Conservation (phyloP, 1,140 invertebrate genomes). For the Harpegnathos saltator region DNA sequence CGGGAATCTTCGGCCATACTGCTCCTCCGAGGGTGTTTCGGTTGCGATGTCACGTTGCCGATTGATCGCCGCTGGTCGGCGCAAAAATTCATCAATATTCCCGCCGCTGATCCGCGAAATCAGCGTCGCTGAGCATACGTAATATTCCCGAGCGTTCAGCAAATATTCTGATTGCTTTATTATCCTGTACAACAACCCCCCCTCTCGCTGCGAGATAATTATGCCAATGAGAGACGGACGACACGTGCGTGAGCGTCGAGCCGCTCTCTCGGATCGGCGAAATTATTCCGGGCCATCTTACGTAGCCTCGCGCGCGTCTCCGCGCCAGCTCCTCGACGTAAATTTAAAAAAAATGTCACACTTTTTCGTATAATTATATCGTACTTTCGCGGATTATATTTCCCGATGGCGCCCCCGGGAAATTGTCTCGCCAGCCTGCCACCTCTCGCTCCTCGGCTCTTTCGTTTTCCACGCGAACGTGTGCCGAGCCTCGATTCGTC, state of each 20-base stretch:
- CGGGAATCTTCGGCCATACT: not conserved
- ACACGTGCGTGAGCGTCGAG: not conserved
- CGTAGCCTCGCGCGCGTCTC: not conserved
- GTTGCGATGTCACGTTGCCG: not conserved
- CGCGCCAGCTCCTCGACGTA: not conserved
- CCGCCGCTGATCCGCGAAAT: not conserved
- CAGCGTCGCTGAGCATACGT: not conserved
- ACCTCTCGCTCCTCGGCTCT: not conserved
- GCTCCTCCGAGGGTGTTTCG: too few relatives aligned
- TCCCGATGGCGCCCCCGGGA: not conserved
- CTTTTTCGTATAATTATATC: not conserved
- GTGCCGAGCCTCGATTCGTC: not conserved
- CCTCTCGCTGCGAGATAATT: not conserved
- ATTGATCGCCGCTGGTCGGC: not conserved
- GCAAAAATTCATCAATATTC: not conserved
- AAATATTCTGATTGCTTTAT: not conserved
- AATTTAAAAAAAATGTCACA: slow-evolving; percentile 14
- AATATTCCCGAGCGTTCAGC: not conserved
- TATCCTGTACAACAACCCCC: not conserved
- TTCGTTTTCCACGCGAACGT: not conserved
- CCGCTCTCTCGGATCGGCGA: not conserved
- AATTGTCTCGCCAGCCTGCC: not conserved
- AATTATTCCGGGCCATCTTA: not conserved
- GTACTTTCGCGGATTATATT: slow-evolving; percentile 5
- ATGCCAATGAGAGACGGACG: not conserved